Percentiles rank a stretch among this genome's conserved stretches.
These are phyloP conservation scores for Tyria jacobaeae DNA, from an alignment of 2,888 invertebrate species.

Conservation along the genomic window DNA sequence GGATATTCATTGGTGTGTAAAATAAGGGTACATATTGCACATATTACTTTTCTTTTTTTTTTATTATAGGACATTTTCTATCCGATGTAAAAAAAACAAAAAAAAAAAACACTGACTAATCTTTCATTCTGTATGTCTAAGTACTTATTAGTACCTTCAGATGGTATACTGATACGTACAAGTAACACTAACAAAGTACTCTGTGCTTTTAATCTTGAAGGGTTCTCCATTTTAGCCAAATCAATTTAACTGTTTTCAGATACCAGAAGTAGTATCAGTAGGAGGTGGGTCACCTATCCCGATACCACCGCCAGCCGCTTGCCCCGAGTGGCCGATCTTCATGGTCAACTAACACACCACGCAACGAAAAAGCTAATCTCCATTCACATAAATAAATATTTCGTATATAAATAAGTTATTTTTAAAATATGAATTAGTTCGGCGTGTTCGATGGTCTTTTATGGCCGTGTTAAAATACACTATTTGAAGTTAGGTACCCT, in stretches of 20 bases:
- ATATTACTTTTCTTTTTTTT: too few species aligned
- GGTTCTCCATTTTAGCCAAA: neutral
- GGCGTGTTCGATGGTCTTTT: neutral
- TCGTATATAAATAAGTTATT: slow-evolving; percentile 16
- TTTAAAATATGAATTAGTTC: slow-evolving; percentile 24
- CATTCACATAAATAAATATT: slow-evolving; percentile 21
- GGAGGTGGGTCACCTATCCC: slow-evolving; percentile 81
- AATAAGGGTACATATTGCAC: too few species aligned
- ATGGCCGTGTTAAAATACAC: neutral
- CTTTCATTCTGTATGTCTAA: too few species aligned
- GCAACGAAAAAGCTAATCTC: slow-evolving; percentile 30
- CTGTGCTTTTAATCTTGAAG: too few species aligned
- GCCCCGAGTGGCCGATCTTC: slow-evolving; percentile 81
- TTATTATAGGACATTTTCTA: too few species aligned
- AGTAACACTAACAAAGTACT: too few species aligned
- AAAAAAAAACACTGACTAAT: too few species aligned
- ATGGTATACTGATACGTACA: too few species aligned
- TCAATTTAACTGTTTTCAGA: slow-evolving; percentile 57
- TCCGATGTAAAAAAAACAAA: too few species aligned
- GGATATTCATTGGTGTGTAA: too few species aligned
- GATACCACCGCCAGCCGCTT: slow-evolving; percentile 78
- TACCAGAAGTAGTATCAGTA: slow-evolving; percentile 79
- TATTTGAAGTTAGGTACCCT: neutral
- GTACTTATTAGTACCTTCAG: too few species aligned
- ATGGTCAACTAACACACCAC: slow-evolving; percentile 73